Evolutionary conservation across 1,140 invertebrate genomes (phyloP).

Genomic region (Melitaea cinxia): DNA sequence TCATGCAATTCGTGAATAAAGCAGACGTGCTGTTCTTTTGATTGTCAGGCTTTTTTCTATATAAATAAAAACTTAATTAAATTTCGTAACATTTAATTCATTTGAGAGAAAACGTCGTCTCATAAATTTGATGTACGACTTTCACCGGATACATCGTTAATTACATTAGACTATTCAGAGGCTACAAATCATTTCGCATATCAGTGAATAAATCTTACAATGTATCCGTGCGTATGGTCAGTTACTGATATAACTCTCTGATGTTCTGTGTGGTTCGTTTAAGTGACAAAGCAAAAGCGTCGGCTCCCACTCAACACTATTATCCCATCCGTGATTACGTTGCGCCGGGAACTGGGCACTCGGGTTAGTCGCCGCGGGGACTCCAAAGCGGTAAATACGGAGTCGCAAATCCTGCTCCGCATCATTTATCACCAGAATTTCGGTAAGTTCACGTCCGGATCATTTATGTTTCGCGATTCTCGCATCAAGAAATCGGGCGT

Average conservation of each 20-base stretch:
- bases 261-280: slow-evolving; percentile 71
- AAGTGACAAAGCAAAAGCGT: slow-evolving; percentile 78
- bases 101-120: slow-evolving; percentile 22
- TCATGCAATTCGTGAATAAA: slow-evolving; percentile 62
- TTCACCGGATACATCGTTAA: slow-evolving; percentile 77
- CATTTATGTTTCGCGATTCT: slow-evolving; percentile 29
- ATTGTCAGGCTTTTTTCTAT: slow-evolving; percentile 51
- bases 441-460: slow-evolving; percentile 63
- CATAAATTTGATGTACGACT: slow-evolving; percentile 58
- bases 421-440: slow-evolving; percentile 78
- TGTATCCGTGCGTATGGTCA: slow-evolving; percentile 71
- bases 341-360: slow-evolving; percentile 70
- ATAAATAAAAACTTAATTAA: slow-evolving; percentile 44
- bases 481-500: slow-evolving; percentile 48
- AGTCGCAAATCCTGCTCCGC: slow-evolving; percentile 72
- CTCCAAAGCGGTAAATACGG: slow-evolving; percentile 79
- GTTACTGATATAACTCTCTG: slow-evolving; percentile 66
- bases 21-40: slow-evolving; percentile 54
- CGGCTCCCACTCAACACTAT: slow-evolving; percentile 73
- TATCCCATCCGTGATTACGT: slow-evolving; percentile 79
- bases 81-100: slow-evolving; percentile 42
- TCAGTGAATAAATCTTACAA: slow-evolving; percentile 65
- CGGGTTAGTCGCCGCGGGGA: slow-evolving; percentile 75
- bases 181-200: slow-evolving; percentile 59
- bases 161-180: slow-evolving; percentile 70